Conservation (phyloP, 2,113 vertebrate species). For the Prinia subflava region DNA sequence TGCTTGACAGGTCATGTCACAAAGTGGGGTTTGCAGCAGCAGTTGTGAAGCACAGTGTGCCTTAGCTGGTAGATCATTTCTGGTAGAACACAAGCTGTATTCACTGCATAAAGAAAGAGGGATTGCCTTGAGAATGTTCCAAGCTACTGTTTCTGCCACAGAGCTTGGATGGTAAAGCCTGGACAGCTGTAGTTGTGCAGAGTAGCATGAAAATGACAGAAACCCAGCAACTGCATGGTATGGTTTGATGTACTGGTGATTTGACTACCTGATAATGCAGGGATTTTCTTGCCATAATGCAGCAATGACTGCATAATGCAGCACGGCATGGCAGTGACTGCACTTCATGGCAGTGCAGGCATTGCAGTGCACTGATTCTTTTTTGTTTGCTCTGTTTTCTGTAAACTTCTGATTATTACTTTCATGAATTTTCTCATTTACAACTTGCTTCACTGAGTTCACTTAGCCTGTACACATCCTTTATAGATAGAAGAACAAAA, state of each 20-base stretch:
- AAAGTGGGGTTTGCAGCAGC: background rate
- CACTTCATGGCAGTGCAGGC: background rate
- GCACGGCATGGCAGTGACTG: background rate
- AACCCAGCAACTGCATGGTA: background rate
- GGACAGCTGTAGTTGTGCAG: background rate
- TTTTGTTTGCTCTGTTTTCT: background rate
- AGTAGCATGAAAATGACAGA: background rate
- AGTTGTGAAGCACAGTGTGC: background rate
- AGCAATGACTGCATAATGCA: background rate
- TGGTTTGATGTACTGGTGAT: background rate
- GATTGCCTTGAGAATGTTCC: background rate
- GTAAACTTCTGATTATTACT: background rate
- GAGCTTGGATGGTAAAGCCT: background rate
- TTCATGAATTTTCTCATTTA: slow-evolving; percentile 10
- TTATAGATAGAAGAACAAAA: slow-evolving; percentile 19
- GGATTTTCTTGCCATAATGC: background rate
- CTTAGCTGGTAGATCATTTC: too few species aligned
- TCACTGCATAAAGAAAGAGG: rapidly evolving
- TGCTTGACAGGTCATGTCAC: background rate
- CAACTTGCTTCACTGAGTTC: slow-evolving; percentile 15
- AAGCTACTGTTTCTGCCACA: background rate
- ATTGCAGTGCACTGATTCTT: background rate
- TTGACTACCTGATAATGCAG: background rate
- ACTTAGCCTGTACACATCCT: background rate
- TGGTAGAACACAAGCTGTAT: background rate